Conservation (phyloP, 1,140 invertebrate genomes). For the Temnothorax longispinosus region DNA sequence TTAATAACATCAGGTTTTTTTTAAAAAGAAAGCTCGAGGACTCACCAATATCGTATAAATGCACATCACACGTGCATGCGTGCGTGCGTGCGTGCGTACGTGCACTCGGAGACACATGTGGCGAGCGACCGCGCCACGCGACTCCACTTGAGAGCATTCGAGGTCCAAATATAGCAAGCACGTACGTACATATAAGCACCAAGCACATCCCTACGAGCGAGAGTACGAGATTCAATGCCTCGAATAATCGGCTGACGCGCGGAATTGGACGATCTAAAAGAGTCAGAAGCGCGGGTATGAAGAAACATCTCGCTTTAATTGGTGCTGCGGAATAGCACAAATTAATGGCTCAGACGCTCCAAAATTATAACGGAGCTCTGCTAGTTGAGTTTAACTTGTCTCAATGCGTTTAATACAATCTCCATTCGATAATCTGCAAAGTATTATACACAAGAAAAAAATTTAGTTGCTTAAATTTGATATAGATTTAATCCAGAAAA, state of each 20-base stretch:
- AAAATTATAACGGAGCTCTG: background rate
- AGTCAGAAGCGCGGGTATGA: background rate
- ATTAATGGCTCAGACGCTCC: too few relatives aligned
- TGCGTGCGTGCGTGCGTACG: background rate
- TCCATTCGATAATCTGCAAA: background rate
- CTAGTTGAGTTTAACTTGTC: background rate
- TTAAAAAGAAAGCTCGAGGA: background rate
- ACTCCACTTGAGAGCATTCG: slow-evolving; percentile 64
- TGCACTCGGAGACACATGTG: slow-evolving; percentile 54
- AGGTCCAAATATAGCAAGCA: slow-evolving; percentile 73
- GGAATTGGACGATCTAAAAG: background rate
- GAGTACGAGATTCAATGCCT: slow-evolving; percentile 18
- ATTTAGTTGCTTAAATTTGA: too few relatives aligned
- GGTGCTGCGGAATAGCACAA: background rate
- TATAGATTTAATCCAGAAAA: too few relatives aligned
- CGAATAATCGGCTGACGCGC: background rate
- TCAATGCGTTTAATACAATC: background rate
- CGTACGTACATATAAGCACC: background rate
- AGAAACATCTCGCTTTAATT: slow-evolving; percentile 8
- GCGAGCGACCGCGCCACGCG: slow-evolving; percentile 66
- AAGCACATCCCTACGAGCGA: background rate
- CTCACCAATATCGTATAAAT: background rate
- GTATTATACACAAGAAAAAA: background rate
- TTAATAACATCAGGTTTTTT: slow-evolving; percentile 1
- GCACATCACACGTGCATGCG: background rate